Evolutionary conservation across 2,113 vertebrate species (phyloP).

Genomic region (Eira barbara): DNA sequence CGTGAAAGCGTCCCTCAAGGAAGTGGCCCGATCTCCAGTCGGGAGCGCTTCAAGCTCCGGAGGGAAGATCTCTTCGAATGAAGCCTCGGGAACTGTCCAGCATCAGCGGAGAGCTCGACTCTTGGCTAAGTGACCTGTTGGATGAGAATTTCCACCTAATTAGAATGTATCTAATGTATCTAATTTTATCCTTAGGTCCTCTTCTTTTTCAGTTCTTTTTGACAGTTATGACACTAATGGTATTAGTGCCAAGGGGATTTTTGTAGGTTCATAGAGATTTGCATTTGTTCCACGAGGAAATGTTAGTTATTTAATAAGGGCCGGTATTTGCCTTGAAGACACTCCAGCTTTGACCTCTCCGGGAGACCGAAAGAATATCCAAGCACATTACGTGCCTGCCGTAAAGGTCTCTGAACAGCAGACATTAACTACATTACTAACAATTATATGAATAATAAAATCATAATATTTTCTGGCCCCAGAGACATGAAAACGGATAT

Average conservation of each 20-base stretch:
- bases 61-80: not conserved
- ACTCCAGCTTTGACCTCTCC: not conserved
- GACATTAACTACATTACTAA: not conserved
- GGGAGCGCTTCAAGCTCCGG: not conserved
- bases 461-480: not conserved
- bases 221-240: not conserved
- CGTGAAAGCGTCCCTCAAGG: not conserved
- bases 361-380: not conserved
- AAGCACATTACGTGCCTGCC: not conserved
- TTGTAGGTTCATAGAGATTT: conserved; percentile 21
- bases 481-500: not conserved
- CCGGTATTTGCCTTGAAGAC: conserved; percentile 25
- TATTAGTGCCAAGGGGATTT: conserved; percentile 30
- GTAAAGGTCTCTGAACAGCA: not conserved
- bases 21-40: not conserved
- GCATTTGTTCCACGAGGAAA: not conserved
- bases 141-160: not conserved
- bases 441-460: not conserved
- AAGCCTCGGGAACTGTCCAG: conserved; percentile 13
- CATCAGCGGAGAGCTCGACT: not conserved
- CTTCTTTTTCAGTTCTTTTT: not conserved
- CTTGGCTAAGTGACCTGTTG: not conserved
- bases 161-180: not conserved
- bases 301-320: not conserved
- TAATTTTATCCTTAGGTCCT: not conserved